These are phyloP conservation scores for Podarcis muralis DNA, from an alignment of 2,113 vertebrate genomes.

Conservation along the genomic window DNA sequence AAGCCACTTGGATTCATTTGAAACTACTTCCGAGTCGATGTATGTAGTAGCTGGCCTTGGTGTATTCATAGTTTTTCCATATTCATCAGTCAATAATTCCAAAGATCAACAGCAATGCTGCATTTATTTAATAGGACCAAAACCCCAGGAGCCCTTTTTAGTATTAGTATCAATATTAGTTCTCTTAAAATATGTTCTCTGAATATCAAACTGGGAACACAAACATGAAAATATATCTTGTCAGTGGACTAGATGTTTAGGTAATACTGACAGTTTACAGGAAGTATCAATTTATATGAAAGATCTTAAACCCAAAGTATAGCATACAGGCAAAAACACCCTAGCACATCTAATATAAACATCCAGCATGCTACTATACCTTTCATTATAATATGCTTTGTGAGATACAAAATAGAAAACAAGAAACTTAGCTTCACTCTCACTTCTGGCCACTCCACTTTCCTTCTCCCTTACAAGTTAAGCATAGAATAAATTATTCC, in stretches of 20 bases:
- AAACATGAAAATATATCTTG: background rate
- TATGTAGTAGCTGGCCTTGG: background rate
- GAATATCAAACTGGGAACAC: fast-evolving
- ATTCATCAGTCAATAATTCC: background rate
- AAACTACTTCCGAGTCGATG: background rate
- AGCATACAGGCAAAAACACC: background rate
- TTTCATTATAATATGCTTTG: constrained; percentile 15
- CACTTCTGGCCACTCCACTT: background rate
- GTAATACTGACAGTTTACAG: background rate
- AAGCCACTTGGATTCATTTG: background rate
- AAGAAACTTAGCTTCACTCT: background rate
- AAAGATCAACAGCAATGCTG: background rate
- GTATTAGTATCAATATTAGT: too few species aligned
- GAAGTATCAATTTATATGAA: fast-evolving
- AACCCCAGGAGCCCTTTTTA: background rate
- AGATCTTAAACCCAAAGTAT: background rate
- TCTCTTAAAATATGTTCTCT: background rate
- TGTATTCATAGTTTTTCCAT: background rate
- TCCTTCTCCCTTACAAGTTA: fast-evolving
- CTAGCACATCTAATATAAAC: too few species aligned
- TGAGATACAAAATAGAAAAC: constrained; percentile 46
- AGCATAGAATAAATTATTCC: constrained; percentile 6
- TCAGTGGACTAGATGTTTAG: background rate
- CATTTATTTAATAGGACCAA: fast-evolving
- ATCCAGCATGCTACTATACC: constrained; percentile 44